A percentile compares a stretch with the other conserved stretches of the same genome.
phyloP scores from a whole-genome alignment of 2,113 vertebrate genomes.

The Typhlomys cinereus region DNA sequence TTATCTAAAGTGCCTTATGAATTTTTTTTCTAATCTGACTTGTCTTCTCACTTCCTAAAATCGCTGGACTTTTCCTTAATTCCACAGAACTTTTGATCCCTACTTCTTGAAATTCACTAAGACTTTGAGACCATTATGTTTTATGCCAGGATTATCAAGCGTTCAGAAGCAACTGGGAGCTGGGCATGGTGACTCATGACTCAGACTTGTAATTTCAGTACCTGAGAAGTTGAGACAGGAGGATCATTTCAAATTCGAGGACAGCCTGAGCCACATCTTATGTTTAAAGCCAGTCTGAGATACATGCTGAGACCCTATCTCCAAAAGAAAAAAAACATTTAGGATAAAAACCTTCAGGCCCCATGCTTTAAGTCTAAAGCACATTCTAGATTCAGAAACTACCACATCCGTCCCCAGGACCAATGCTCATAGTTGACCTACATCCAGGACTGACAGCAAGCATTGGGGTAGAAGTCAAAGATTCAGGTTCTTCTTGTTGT shows the following conservation, averaged over 20 bases:
- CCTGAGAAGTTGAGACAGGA: not conserved
- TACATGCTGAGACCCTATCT: not conserved
- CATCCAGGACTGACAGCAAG: not conserved
- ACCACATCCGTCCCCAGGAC: not conserved
- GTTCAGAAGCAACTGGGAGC: not conserved
- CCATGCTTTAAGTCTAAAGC: not conserved
- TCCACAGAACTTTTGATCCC: not conserved
- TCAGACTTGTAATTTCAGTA: not conserved
- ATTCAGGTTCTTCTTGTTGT: not conserved
- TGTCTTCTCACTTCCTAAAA: slow-evolving; percentile 14
- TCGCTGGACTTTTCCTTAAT: slow-evolving; percentile 13
- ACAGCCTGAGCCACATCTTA: not conserved
- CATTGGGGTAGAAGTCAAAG: not conserved
- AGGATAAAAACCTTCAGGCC: not conserved
- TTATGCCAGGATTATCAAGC: not conserved
- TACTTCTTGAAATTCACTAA: not conserved
- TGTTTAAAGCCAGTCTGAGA: not conserved
- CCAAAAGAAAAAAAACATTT: not conserved
- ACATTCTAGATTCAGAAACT: slow-evolving; percentile 20
- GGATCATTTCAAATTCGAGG: not conserved
- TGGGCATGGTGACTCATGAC: not conserved
- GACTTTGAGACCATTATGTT: not conserved
- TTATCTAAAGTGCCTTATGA: not conserved
- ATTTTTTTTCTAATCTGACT: not conserved
- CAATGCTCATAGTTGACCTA: not conserved